Evolutionary conservation across 1,140 invertebrate species (phyloP), one percentile per base, ranked within the genome.

Genomic region (Drosophila truncata): DNA sequence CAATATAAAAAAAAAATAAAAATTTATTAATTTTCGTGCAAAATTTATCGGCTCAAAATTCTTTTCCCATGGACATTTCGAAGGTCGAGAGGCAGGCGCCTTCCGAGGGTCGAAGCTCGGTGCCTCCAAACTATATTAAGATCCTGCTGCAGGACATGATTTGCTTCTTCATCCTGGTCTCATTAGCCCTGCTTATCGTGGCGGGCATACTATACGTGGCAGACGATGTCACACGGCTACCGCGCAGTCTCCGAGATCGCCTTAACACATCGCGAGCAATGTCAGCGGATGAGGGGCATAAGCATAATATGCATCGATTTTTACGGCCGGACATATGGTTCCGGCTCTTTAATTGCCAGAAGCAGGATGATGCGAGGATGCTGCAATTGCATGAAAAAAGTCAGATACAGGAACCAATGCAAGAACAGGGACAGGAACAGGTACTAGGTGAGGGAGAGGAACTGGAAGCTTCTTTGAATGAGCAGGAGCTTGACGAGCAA

Each of bases 91-190:
- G 55, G 13, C 63, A 67, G 61, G 55, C 14, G 44, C 58, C 60
- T 9, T n/a, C 18, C 9, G 50, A 25, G 20, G 41, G 29, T 1
- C 18, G 37, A 10, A 31, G 37, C 11, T 46, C 54, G 1, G 31
- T 16, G 8, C 20, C 42, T n/a, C 14, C 31, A 3, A 23, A 42
- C 8, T 69, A 54, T 16, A 14, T 67, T 14, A 69, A 16, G 4
- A 44, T 29, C 0, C 20, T 84, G 23, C 44, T 84, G 9, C 66
- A 78, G 47, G 78, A 85, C 42, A 29, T 85, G 10, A 16, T 81
- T 3, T 73, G 60, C 16, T 78, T 85, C 41, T n/a, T 84, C 7
- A 25, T 80, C 14, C 42, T 73, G 35, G 64, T 85, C 3, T 59
- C 69, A 14, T n/a, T 78, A 9, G 74, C 67, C 14, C 27, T 70